These are phyloP conservation scores for Eristalis intricaria DNA, from an alignment of 2,888 invertebrate genomes.

Conservation along the genomic window DNA sequence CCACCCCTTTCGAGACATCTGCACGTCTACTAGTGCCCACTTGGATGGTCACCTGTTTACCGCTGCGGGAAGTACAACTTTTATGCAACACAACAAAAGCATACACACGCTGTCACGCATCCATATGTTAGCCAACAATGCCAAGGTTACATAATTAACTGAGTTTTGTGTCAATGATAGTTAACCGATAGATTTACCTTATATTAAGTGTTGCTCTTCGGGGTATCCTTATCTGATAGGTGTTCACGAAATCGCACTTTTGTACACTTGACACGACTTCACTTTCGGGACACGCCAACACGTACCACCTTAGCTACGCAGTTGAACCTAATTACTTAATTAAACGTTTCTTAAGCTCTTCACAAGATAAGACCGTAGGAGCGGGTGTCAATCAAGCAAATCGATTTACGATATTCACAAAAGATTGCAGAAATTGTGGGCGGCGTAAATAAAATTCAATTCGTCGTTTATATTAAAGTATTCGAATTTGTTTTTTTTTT, in stretches of 20 bases:
- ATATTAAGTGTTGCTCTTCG: slow-evolving; percentile 8
- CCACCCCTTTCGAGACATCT: neutral
- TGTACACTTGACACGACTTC: slow-evolving; percentile 16
- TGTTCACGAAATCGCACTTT: slow-evolving; percentile 29
- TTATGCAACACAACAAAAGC: slow-evolving; percentile 6
- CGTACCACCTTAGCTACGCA: neutral
- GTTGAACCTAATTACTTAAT: slow-evolving; percentile 17
- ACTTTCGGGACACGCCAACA: neutral
- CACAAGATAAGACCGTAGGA: neutral
- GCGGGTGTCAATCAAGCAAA: neutral
- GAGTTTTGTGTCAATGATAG: slow-evolving; percentile 33
- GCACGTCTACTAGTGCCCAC: slow-evolving; percentile 16
- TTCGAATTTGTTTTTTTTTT: slow-evolving; percentile 10
- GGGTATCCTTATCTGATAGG: slow-evolving; percentile 9
- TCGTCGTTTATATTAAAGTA: slow-evolving; percentile 12
- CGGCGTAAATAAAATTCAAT: neutral
- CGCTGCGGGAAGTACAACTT: slow-evolving; percentile 14
- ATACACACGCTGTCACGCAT: slow-evolving; percentile 6
- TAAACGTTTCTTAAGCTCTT: neutral
- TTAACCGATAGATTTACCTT: slow-evolving; percentile 19
- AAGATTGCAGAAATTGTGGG: neutral
- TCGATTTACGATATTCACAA: slow-evolving; percentile 7
- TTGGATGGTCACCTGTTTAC: slow-evolving; percentile 45
- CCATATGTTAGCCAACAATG: slow-evolving; percentile 41
- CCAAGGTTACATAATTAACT: slow-evolving; percentile 63